Base-by-base conservation (phyloP, 2,888 invertebrate species). In the Anagyrus pseudococci region DNA sequence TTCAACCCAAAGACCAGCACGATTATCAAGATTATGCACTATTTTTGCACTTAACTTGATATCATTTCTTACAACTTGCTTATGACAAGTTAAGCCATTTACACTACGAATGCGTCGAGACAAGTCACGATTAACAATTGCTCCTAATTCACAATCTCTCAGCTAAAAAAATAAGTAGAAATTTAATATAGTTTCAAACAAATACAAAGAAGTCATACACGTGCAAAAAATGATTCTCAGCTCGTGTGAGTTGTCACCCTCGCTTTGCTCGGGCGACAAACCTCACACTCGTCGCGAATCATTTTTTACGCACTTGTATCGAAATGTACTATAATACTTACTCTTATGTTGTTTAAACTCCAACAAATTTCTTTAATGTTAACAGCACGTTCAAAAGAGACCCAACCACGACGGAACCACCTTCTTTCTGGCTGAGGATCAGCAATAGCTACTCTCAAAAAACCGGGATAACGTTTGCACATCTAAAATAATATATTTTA, bases 301-400 rank as follows among this genome's bases (percentile, higher is more conserved):
- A n/a, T n/a, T n/a, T n/a, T n/a, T n/a, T n/a, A n/a, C n/a, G n/a
- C n/a, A n/a, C n/a, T n/a, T n/a, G n/a, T n/a, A n/a, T n/a, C n/a
- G n/a, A n/a, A n/a, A n/a, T n/a, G n/a, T n/a, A n/a, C n/a, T n/a
- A 37, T 13, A 37, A 8, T 37, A 75, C 83, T 81, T 81, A 92
- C 88, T 74, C 98, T 86, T 67, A 96, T 94, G 72, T 95, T 97
- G 79, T 98, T 98, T 44, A 99, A 86, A 78, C 94, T 96, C 98
- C 98, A 99, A 82, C 98, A 99, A 70, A 99, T 98, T 78, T 99
- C 98, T 79, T 98, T 98, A 70, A 99, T 98, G 82, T 98, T 98
- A 48, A 98, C 97, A 75, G 95, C 93, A 20, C 97, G 86, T 69
- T 94, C 92, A 82, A 98, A 98, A 0, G 98, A 98, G 37, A 98